phyloP scores from a whole-genome alignment of 2,113 vertebrate genomes.

The Pterophyllum scalare region DNA sequence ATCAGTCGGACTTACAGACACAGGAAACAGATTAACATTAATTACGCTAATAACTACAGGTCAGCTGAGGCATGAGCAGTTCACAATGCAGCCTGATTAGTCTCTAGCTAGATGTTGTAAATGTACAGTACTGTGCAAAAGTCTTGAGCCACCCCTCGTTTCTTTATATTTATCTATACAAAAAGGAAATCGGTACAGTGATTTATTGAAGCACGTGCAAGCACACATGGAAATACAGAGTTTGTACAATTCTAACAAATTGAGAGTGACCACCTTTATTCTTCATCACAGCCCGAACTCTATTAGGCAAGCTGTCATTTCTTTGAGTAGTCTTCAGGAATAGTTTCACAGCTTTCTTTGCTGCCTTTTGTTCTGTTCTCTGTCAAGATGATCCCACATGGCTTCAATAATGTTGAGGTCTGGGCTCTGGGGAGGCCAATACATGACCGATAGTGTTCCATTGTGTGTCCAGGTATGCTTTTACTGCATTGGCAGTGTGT shows the following conservation, averaged over 20 bases:
- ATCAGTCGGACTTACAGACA: slow-evolving; percentile 40
- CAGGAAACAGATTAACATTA: slow-evolving; percentile 50
- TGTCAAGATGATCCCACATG: no score
- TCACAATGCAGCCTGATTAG: slow-evolving; percentile 18
- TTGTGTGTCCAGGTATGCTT: background rate
- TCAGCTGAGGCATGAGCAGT: slow-evolving; percentile 31
- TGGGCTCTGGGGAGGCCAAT: no score
- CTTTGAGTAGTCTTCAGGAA: background rate
- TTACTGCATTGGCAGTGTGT: background rate
- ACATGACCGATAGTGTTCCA: background rate
- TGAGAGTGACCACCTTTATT: background rate
- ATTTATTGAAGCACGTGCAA: background rate
- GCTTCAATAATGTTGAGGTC: no score
- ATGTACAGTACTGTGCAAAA: background rate
- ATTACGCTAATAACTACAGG: slow-evolving; percentile 46
- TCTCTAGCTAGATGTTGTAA: slow-evolving; percentile 20
- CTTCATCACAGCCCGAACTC: background rate
- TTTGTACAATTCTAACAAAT: background rate
- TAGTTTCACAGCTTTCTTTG: background rate
- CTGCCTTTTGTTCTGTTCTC: background rate
- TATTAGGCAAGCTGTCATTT: background rate
- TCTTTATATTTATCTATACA: background rate
- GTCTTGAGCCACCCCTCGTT: background rate
- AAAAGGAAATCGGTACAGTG: background rate
- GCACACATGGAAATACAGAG: background rate